Evolutionary conservation across 2,113 vertebrate species (phyloP), one percentile per base, ranked within the genome.

Genomic region (Boleophthalmus pectinirostris): DNA sequence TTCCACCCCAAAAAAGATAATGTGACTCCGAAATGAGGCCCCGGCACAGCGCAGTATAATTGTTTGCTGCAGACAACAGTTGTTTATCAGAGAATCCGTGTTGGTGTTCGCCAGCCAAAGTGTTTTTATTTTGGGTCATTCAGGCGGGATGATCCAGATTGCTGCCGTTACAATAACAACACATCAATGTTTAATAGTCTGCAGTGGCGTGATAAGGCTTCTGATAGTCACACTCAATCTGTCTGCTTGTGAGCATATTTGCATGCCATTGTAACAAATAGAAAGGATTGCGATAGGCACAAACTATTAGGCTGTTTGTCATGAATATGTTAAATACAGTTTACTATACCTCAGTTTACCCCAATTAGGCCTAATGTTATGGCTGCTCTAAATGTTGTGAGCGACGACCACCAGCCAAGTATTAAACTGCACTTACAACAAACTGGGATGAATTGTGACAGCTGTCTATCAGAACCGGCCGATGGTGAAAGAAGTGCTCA

Each of bases 151-250:
- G 85, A 90, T 88, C 89, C 88, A 88, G 80, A 90, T 86, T 89
- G 81, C 83, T 80, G 70, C 79, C 71, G 74, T 90, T 90, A 87
- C 85, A 88, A 85, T 82, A 89, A 85, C 78, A 88, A 82, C 79
- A 78, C 86, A 93, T 90, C 80, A 88, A 90, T 90, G 85, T 90
- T 90, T 91, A 91, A 91, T 89, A 85, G 79, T 79, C 88, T 90
- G 90, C 90, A 87, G 75, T 88, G 86, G 83, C 85, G 85, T 81
- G 85, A 87, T 88, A 90, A 83, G 63, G 51, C 73, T 33, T 75
- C 66, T 58, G 79, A 90, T 84, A 83, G 79, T 81, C 75, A 33
- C 78, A 70, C 38, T 74, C 35, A 80, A 79, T 87, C 47, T 80
- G 67, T 60, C 63, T 56, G n/a, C 73, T 66, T 71, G 45, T 46